These are phyloP conservation scores for Mallateleia sp. DNA, from an alignment of 2,888 invertebrate genomes.

Conservation along the genomic window DNA sequence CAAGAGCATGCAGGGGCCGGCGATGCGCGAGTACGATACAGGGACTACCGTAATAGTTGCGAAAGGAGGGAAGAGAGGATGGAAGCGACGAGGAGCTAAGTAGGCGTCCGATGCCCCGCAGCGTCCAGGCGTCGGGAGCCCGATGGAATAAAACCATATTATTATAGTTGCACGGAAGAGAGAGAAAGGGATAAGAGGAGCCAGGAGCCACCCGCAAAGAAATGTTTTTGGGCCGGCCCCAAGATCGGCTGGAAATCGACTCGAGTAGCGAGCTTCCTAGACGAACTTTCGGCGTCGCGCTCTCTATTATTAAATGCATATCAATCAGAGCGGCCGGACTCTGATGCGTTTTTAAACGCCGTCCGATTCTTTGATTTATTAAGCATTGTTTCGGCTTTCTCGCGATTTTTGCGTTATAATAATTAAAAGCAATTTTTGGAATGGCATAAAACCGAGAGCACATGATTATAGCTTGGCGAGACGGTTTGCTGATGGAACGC, in stretches of 20 bases:
- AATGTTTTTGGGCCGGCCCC: constrained; percentile 39
- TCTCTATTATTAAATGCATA: constrained; percentile 89
- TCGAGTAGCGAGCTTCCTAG: constrained; percentile 77
- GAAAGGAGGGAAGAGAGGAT: constrained; percentile 74
- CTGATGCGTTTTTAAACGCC: constrained; percentile 88
- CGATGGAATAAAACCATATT: constrained; percentile 87
- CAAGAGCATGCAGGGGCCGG: constrained; percentile 57
- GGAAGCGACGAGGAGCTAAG: constrained; percentile 76
- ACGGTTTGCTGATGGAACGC: constrained; percentile 14
- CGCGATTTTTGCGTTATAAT: constrained; percentile 79
- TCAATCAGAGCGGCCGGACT: constrained; percentile 87
- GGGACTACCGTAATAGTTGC: constrained; percentile 78
- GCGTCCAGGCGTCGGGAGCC: constrained; percentile 86
- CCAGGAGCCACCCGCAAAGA: constrained; percentile 76
- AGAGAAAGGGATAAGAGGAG: constrained; percentile 16
- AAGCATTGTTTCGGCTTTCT: constrained; percentile 79
- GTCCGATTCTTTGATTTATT: constrained; percentile 86
- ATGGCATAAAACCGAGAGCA: constrained; percentile 55
- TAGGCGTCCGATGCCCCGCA: constrained; percentile 82
- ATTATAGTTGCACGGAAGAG: constrained; percentile 81
- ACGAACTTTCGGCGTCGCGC: constrained; percentile 75
- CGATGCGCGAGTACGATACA: constrained; percentile 66
- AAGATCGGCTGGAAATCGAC: constrained; percentile 63
- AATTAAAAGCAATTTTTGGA: constrained; percentile 75
- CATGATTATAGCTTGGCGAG: constrained; percentile 52